phyloP scores from a whole-genome alignment of 2,113 vertebrate genomes.

The Procapra przewalskii region DNA sequence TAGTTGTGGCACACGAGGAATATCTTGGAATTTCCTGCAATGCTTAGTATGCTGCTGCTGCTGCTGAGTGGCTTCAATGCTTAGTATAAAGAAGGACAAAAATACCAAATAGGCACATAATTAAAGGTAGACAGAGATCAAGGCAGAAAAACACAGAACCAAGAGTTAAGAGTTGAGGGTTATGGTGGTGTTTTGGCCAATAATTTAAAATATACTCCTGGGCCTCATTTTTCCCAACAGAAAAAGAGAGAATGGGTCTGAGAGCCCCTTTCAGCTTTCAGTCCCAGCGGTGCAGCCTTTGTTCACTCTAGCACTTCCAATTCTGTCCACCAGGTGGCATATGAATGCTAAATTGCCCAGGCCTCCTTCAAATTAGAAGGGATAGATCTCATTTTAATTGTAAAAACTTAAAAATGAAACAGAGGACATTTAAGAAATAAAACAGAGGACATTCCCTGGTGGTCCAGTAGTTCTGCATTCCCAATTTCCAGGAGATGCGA shows the following conservation, averaged over 20 bases:
- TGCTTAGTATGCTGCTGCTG: not conserved
- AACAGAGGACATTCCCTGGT: not conserved
- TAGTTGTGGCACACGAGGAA: not conserved
- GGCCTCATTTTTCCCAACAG: not conserved
- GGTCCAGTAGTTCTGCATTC: not conserved
- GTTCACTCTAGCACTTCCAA: not conserved
- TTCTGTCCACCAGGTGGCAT: constrained; percentile 32
- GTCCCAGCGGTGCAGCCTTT: not conserved
- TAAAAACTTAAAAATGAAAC: not conserved
- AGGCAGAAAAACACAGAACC: not conserved
- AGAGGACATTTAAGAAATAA: not conserved
- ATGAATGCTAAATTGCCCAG: not conserved
- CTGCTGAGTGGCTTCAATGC: not conserved
- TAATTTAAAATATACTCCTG: not conserved
- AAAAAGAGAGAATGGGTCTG: not conserved
- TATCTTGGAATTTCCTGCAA: not conserved
- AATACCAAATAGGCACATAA: not conserved
- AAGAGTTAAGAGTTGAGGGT: not conserved
- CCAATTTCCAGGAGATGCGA: not conserved
- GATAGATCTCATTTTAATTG: not conserved
- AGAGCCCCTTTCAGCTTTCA: not conserved
- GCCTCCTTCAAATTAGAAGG: not conserved
- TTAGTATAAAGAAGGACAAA: not conserved
- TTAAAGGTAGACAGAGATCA: not conserved
- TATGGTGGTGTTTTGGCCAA: not conserved